These are phyloP conservation scores for Nomia melanderi DNA, from an alignment of 1,140 invertebrate genomes.

Conservation along the genomic window DNA sequence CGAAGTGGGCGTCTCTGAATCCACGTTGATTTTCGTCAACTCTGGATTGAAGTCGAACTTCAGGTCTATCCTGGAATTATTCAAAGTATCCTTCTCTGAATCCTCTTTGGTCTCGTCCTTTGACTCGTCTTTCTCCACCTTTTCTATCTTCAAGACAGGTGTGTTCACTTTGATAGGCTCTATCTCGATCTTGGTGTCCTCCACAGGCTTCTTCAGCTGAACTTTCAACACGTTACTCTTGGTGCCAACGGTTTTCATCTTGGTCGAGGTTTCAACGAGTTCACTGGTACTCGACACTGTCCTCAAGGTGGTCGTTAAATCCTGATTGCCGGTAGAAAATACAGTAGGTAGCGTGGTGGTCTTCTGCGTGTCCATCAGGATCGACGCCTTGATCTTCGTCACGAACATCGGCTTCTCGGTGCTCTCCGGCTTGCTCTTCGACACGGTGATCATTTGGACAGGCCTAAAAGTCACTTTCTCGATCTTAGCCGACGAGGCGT, in stretches of 20 bases:
- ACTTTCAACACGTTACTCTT: slow-evolving; percentile 71
- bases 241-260: slow-evolving; percentile 54
- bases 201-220: slow-evolving; percentile 70
- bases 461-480: slow-evolving; percentile 78
- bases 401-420: slow-evolving; percentile 72
- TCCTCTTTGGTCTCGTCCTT: slow-evolving; percentile 54
- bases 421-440: slow-evolving; percentile 59
- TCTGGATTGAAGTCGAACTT: slow-evolving; percentile 60
- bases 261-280: slow-evolving; percentile 46
- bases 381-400: slow-evolving; percentile 75
- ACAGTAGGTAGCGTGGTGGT: not conserved
- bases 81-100: slow-evolving; percentile 45
- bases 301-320: slow-evolving; percentile 36
- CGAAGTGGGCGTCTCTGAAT: not conserved
- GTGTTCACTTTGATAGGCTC: slow-evolving; percentile 72
- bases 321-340: not conserved
- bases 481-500: slow-evolving; percentile 70
- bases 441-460: slow-evolving; percentile 62
- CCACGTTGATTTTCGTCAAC: slow-evolving; percentile 10
- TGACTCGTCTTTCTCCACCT: slow-evolving; percentile 70
- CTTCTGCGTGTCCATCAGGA: slow-evolving; percentile 68
- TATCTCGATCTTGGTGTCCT: slow-evolving; percentile 69
- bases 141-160: slow-evolving; percentile 71
- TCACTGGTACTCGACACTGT: slow-evolving; percentile 26
- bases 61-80: slow-evolving; percentile 65